Percentiles rank a stretch among this genome's conserved stretches.
Evolutionary conservation across 1,140 invertebrate species (phyloP).

Genomic region (Diplogasteroides magnus): DNA sequence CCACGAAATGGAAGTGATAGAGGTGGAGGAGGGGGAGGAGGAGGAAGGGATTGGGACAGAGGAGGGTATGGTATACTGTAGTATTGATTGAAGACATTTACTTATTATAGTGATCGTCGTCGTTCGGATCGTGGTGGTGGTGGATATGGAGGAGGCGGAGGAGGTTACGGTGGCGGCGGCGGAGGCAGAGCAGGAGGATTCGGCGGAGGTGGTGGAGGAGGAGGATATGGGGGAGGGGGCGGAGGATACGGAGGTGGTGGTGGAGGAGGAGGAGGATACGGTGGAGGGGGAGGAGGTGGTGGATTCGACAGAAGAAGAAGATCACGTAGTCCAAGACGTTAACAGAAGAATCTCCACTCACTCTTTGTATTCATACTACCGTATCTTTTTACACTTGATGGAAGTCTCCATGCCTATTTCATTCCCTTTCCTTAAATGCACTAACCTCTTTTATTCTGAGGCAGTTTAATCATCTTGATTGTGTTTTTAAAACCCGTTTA

Average conservation of each 20-base stretch:
- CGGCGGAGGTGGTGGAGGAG: neutral
- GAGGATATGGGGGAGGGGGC: neutral
- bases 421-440: too few species aligned
- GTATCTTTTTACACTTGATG: too few species aligned
- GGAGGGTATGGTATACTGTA: neutral
- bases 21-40: neutral
- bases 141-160: neutral
- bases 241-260: constrained; percentile 1
- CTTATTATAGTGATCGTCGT: neutral
- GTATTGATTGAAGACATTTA: neutral
- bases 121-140: neutral
- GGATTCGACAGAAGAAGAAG: neutral
- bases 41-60: neutral
- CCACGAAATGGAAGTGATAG: neutral
- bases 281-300: neutral
- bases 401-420: too few species aligned
- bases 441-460: too few species aligned
- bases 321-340: neutral
- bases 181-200: neutral
- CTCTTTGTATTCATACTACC: neutral
- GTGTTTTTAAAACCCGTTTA: too few species aligned
- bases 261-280: neutral
- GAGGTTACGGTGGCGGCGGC: constrained; percentile 4
- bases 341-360: neutral
- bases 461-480: too few species aligned